These are phyloP conservation scores for Anthrax anthrax DNA, from an alignment of 2,888 invertebrate genomes.

Conservation along the genomic window DNA sequence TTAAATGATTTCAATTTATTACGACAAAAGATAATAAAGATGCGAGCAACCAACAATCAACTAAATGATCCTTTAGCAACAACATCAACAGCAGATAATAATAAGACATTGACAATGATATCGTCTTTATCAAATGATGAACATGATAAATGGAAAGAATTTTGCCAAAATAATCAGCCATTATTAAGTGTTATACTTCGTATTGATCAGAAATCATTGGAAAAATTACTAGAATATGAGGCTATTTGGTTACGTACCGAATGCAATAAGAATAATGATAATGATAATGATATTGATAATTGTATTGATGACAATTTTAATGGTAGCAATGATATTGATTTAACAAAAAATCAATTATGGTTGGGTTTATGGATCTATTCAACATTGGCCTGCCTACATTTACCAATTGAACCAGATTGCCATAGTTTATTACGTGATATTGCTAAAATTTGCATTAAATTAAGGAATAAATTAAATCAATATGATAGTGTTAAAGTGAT, in stretches of 20 bases:
- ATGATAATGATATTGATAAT: conserved; percentile 17
- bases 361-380: conserved; percentile 31
- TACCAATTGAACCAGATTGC: conserved; percentile 29
- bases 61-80: too few species aligned
- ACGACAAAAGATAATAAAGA: conserved; percentile 15
- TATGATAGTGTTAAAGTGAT: conserved; percentile 20
- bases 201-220: conserved; percentile 26
- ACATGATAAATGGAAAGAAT: conserved; percentile 20
- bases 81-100: background rate
- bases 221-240: conserved; percentile 24
- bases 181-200: conserved; percentile 24
- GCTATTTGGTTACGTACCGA: conserved; percentile 21
- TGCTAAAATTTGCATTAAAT: conserved; percentile 24
- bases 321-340: conserved; percentile 13
- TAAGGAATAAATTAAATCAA: conserved; percentile 21
- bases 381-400: conserved; percentile 25
- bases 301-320: background rate
- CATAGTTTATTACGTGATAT: conserved; percentile 27
- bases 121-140: too few species aligned
- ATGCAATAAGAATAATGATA: background rate
- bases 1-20: conserved; percentile 20
- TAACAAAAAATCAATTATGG: conserved; percentile 23
- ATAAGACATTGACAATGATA: too few species aligned
- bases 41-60: conserved; percentile 13
- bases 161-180: conserved; percentile 24